Base-by-base conservation (phyloP, 2,888 invertebrate species). In the Drosophila anomelani region DNA sequence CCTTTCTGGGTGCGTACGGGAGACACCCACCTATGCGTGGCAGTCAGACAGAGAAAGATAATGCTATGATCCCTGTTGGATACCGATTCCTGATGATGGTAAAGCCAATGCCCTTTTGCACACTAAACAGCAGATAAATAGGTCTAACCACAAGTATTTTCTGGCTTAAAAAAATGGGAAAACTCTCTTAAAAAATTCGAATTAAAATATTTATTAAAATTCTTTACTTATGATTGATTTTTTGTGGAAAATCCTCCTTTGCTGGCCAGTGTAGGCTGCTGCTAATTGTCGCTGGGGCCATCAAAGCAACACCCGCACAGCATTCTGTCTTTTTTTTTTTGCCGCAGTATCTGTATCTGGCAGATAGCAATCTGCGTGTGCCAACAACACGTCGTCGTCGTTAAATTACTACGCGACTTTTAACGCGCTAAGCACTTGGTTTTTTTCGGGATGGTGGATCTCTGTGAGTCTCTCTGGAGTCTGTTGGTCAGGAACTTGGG, bases 1-100 rank as follows among this genome's bases (percentile, higher is more conserved):
- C 91, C 90, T 90, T 85, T 79, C 79, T 89, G 88, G 90, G 90
- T 90, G 91, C 91, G 90, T 89, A 85, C 67, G 62, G 74, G 75
- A 72, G 79, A 74, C 78, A 77, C 86, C 80, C 85, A 88, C 83
- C 71, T 38, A 56, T 38, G 47, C 36, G 17, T 8, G 43, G 34
- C 38, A 43, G 46, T 26, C 36, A 46, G 44, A 54, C n/a, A 46
- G 54, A 39, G 57, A 63, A 29, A 32, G 75, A 64, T 51, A 17
- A 5, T 34, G 47, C 47, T 47, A 32, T 47, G 47, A 49, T 32
- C 47, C 47, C 47, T 46, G 53, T 23, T 49, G 38, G 44, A 20
- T 73, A 23, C 56, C 62, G 46, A 23, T 75, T 26, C 57, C 64
- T 49, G 32, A 8, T 49, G 32, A 8, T 49, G 39, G 10, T 38